Evolutionary conservation across 2,888 invertebrate genomes (phyloP).

Genomic region (Ceraclea dissimilis): DNA sequence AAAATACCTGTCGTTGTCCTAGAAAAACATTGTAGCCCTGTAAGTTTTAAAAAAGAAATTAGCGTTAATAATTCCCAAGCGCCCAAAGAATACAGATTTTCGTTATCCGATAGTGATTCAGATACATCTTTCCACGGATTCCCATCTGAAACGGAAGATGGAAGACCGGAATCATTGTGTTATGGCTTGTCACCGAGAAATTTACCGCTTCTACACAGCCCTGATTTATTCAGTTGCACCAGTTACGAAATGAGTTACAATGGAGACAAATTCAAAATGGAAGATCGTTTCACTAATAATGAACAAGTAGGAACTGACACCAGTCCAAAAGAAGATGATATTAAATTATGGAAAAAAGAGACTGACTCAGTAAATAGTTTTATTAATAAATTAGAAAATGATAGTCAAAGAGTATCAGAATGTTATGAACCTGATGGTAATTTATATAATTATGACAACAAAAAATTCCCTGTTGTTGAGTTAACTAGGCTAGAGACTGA

Average conservation of each 20-base stretch:
- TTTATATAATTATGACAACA: too few species aligned
- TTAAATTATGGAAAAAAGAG: too few species aligned
- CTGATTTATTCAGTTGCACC: neutral
- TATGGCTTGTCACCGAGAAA: neutral
- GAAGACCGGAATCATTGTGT: neutral
- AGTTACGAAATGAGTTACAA: neutral
- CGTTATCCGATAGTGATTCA: neutral
- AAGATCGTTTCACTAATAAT: too few species aligned
- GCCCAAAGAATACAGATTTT: neutral
- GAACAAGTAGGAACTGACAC: too few species aligned
- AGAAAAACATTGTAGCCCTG: neutral
- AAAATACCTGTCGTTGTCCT: neutral
- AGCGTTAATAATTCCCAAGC: neutral
- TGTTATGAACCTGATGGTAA: too few species aligned
- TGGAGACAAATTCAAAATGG: neutral
- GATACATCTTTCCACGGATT: slow-evolving; percentile 8
- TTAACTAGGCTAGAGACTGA: too few species aligned
- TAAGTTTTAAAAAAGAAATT: neutral
- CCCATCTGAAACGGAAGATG: neutral
- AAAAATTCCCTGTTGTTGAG: too few species aligned
- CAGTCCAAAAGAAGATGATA: too few species aligned
- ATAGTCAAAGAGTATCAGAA: too few species aligned
- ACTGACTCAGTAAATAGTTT: too few species aligned
- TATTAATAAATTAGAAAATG: too few species aligned
- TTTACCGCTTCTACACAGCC: neutral